Evolutionary conservation across 2,888 invertebrate species (phyloP), one percentile per base, ranked within the genome.

Genomic region (Dryobotodes eremita): DNA sequence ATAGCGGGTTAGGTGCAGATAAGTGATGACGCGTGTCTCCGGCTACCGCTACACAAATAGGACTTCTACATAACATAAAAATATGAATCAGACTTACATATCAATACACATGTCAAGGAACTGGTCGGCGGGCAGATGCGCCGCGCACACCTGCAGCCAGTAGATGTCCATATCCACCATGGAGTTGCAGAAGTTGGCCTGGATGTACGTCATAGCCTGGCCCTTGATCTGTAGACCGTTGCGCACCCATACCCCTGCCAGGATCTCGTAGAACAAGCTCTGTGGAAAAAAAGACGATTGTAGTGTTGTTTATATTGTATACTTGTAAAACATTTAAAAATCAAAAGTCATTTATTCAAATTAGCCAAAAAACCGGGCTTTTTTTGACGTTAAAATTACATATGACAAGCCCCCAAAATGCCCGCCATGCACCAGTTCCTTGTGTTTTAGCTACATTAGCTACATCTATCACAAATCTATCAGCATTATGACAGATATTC

Each of bases 171-270:
- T 99, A 95, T 99, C 99, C 20, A 99, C 99, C 99, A 99, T 99
- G 20, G 99, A 99, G 96, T 99, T 99, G 97, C 99, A 99, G 97
- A 99, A 99, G 96, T 99, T 99, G 89, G 99, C 99, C 95, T 99
- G 99, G 91, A 99, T 99, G 95, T 99, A 99, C 31, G 99, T 99
- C 99, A 99, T 99, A 57, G 99, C 99, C 96, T 99, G 99, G n/a
- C 99, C 99, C 95, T 99, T 99, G 92, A 99, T 99, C 97, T 99
- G 99, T 17, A 99, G 97, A 0, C 99, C 99, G 96, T 99, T 99
- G 85, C 99, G 98, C 74, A 99, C 99, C 99, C 99, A 99, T 92
- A 99, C 97, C 15, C 99, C 99, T 82, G 98, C 98, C 81, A 99
- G 97, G 91, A 99, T 99, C 97, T 99, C 99, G 94, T 99, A 98